Evolutionary conservation across 2,797 vertebrate species (phyloP).

Genomic region (Gephyroberyx darwinii): DNA sequence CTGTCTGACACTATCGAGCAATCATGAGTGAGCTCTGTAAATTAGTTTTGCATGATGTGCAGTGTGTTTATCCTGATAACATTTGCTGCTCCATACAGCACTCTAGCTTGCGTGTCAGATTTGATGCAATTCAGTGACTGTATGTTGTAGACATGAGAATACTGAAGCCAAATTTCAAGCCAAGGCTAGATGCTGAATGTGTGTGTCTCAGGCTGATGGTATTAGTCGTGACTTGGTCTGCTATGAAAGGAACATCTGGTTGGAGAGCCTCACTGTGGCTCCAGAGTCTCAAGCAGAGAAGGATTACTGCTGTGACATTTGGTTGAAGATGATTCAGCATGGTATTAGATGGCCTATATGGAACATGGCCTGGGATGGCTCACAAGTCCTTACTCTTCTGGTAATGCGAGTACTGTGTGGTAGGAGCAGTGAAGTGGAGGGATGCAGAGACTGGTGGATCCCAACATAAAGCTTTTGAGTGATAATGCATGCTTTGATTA

Average conservation of each 20-base stretch:
- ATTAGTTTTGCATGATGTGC: not conserved
- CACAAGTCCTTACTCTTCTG: conserved; percentile 45
- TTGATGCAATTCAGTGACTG: conserved; percentile 29
- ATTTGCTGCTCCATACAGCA: conserved; percentile 8
- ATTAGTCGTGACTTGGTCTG: conserved; percentile 63
- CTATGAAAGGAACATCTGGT: conserved; percentile 77
- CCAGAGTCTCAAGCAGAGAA: conserved; percentile 62
- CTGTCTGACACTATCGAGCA: not conserved
- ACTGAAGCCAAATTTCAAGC: conserved; percentile 54
- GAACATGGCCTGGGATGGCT: conserved; percentile 59
- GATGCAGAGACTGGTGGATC: conserved; percentile 47
- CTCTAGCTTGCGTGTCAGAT: conserved; percentile 17
- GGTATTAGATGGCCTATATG: conserved; percentile 72
- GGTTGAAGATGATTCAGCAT: conserved; percentile 74
- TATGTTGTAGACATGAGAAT: conserved; percentile 37
- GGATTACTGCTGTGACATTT: conserved; percentile 75
- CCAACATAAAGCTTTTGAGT: conserved; percentile 45
- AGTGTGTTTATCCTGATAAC: not conserved
- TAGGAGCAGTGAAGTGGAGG: conserved; percentile 48
- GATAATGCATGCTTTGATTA: conserved; percentile 63
- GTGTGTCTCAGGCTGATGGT: conserved; percentile 70
- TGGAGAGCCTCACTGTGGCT: conserved; percentile 64
- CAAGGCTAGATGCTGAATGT: conserved; percentile 57
- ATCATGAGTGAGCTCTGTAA: not conserved
- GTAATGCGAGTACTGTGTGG: conserved; percentile 50